These are phyloP conservation scores for Maniola hyperantus DNA, from an alignment of 2,888 invertebrate genomes.

Conservation along the genomic window DNA sequence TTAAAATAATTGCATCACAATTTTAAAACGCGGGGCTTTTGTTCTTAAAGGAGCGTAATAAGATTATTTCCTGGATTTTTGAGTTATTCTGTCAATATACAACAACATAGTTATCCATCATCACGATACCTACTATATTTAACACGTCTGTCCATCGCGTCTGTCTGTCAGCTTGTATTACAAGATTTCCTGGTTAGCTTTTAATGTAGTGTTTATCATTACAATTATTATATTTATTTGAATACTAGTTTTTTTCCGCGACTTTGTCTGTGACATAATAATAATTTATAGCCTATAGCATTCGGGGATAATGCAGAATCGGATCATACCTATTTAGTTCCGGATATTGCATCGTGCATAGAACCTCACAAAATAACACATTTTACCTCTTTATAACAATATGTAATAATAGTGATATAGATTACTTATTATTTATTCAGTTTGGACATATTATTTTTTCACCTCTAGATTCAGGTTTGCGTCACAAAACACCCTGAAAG, in stretches of 20 bases:
- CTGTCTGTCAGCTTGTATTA: conserved; percentile 10
- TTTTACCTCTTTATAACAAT: no score
- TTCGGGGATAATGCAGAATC: no score
- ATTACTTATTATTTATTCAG: no score
- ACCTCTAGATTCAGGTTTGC: no score
- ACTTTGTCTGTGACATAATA: no score
- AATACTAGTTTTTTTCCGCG: not conserved
- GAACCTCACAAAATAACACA: no score
- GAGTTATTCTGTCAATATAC: conserved; percentile 20
- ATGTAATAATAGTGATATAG: no score
- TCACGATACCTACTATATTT: conserved; percentile 5
- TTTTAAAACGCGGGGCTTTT: conserved; percentile 78
- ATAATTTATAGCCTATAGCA: no score
- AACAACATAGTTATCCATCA: conserved; percentile 3
- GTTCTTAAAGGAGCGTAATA: conserved; percentile 74
- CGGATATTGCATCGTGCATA: no score
- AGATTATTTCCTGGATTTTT: conserved; percentile 75
- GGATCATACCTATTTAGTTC: no score
- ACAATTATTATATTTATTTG: not conserved
- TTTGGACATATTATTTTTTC: no score
- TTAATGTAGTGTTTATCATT: conserved; percentile 1
- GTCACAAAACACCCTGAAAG: no score
- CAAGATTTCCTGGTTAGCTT: conserved; percentile 14
- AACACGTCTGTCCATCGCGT: conserved; percentile 6
- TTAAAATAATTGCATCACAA: conserved; percentile 83